Base-by-base conservation (phyloP, 2,113 vertebrate species). In the Solea solea region DNA sequence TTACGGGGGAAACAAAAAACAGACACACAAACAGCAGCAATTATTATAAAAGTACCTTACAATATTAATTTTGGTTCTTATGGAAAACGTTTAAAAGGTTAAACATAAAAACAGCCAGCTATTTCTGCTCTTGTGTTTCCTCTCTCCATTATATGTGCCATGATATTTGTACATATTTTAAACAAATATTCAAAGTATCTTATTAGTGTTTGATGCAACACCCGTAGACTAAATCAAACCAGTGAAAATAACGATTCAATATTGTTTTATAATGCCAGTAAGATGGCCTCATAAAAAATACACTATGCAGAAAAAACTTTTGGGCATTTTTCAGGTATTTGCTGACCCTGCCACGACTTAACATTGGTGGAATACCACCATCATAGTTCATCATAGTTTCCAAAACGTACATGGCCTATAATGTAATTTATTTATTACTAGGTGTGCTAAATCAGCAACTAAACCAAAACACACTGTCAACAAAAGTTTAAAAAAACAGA, bases 91-190 rank as follows among this genome's bases (percentile, higher is more conserved):
- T 21, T 1, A 21, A 21, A 21, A 62, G n/a, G 6, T 4, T 25
- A 57, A 15, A 11, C 11, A 51, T 50, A 2, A 48, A 9, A 2
- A 44, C 4, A 48, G 45, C 13, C 4, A 14, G 12, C 10, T 4
- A 44, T 44, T 39, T 75, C 6, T 59, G 15, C 50, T 55, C 3
- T 71, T 87, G 81, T 86, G 78, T 76, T 81, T 78, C 13, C 68
- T 68, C 8, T 34, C 49, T 54, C 51, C 1, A 51, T 16, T 50
- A 8, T 12, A 16, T 46, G 45, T 63, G 42, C 60, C 64, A 34
- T 61, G 70, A 66, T 72, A 46, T n/a, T 61, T 16, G 0, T 5
- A 44, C 41, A 71, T 63, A 65, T 28, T 77, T 7, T 52, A 65
- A 49, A 65, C 49, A 69, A 15, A 74, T 28, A 61, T 60, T 44